Base-by-base conservation (phyloP, 2,888 invertebrate genomes). In the Microchrysa polita region DNA sequence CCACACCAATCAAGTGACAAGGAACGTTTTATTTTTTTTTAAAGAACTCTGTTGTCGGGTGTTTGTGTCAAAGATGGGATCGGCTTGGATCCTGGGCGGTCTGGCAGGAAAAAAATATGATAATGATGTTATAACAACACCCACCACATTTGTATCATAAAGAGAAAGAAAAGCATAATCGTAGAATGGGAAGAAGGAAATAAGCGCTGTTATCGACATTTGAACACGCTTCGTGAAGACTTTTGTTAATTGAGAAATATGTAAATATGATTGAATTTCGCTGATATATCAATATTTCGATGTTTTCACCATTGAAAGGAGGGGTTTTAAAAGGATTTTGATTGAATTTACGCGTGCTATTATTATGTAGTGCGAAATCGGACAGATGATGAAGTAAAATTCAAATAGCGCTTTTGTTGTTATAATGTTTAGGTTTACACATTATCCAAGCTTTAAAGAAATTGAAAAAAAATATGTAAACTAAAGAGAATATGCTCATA, bases 181-280 rank as follows among this genome's bases (percentile, higher is more conserved):
- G 53, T 52, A 27, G 67, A 53, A 67, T 67, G 23, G n/a, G n/a
- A 73, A 57, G 74, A 63, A 27, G 61, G 72, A 20, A 53, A 42
- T 34, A 59, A 60, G 42, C 71, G 27, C 40, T 72, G 73, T 74
- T 74, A 74, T 74, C 74, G 74, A 65, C 63, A 72, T 71, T 74
- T 67, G 72, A 74, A 74, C 74, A 74, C 74, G 69, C 74, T 67
- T 65, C 59, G 63, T 63, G 40, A 65, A 61, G 57, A 63, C 34
- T 22, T 60, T 57, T 52, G 53, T 72, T 74, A 74, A 74, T 74
- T 74, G 74, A 72, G 72, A 67, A 71, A 72, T 72, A 67, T 74
- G 67, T 23, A 74, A 72, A 65, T 67, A 53, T 67, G 27, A 52
- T 67, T 52, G 67, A 67, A 67, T 67, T 67, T 67, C 67, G 20